Evolutionary conservation across 1,140 invertebrate genomes (phyloP).

Genomic region (Cydia fagiglandana): DNA sequence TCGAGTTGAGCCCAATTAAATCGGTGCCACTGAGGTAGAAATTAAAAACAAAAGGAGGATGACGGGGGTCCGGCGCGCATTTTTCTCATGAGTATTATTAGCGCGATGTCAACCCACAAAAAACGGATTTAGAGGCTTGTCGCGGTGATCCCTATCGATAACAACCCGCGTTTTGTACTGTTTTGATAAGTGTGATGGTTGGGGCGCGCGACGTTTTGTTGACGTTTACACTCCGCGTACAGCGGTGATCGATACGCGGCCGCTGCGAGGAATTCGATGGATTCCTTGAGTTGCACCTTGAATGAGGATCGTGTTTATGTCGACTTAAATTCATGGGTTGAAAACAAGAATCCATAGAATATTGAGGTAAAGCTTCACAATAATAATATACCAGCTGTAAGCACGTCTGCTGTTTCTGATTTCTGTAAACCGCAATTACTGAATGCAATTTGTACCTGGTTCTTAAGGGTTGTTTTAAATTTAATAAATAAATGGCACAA

Average conservation of each 20-base stretch:
- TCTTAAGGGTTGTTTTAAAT: no score
- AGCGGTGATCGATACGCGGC: slow-evolving; percentile 61
- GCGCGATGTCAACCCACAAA: slow-evolving; percentile 77
- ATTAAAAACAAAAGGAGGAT: slow-evolving; percentile 79
- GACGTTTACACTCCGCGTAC: slow-evolving; percentile 65
- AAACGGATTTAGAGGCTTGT: slow-evolving; percentile 72
- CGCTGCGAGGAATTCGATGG: slow-evolving; percentile 27
- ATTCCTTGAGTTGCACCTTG: slow-evolving; percentile 5
- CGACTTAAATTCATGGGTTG: background rate
- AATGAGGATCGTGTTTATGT: background rate
- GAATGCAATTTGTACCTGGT: no score
- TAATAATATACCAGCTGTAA: background rate
- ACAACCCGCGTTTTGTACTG: slow-evolving; percentile 76
- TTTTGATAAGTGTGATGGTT: slow-evolving; percentile 75
- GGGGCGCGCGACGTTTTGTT: slow-evolving; percentile 59
- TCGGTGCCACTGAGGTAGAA: slow-evolving; percentile 79
- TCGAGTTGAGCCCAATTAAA: slow-evolving; percentile 77
- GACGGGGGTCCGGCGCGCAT: slow-evolving; percentile 73
- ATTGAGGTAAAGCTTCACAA: background rate
- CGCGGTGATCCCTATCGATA: slow-evolving; percentile 72
- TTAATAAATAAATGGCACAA: no score
- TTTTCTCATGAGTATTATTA: slow-evolving; percentile 79
- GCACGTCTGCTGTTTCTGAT: no score
- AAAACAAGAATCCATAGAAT: background rate
- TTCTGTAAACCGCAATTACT: no score